A percentile compares a stretch with the other conserved stretches of the same genome.
Conservation (phyloP, 2,113 vertebrate genomes). For the Circaetus gallicus region DNA sequence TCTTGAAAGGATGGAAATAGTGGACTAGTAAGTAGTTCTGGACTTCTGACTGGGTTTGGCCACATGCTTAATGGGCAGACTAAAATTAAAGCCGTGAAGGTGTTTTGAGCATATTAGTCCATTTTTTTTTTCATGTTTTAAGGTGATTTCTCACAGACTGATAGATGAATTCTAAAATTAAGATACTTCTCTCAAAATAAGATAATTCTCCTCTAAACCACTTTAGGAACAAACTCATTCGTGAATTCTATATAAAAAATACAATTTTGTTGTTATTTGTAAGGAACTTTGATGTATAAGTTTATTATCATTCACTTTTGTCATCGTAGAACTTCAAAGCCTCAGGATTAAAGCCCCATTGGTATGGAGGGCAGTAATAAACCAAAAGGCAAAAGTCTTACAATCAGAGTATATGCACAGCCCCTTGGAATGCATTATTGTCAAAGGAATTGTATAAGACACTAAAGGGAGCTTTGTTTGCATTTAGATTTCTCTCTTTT, state of each 20-base stretch:
- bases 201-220: background rate
- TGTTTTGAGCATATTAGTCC: background rate
- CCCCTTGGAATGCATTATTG: background rate
- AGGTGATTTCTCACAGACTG: background rate
- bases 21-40: background rate
- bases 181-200: background rate
- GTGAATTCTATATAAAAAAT: background rate
- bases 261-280: background rate
- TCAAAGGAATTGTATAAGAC: background rate
- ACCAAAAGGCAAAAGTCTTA: background rate
- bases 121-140: background rate
- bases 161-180: background rate
- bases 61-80: background rate
- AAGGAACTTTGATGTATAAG: background rate
- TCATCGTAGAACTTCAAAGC: background rate
- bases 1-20: background rate
- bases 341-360: background rate
- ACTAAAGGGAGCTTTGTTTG: background rate
- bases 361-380: background rate
- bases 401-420: background rate
- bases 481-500: background rate
- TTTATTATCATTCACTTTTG: background rate
- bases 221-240: background rate
- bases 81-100: background rate
- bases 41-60: background rate